These are phyloP conservation scores for Cavia aperea DNA, from an alignment of 2,113 vertebrate species.

Conservation along the genomic window DNA sequence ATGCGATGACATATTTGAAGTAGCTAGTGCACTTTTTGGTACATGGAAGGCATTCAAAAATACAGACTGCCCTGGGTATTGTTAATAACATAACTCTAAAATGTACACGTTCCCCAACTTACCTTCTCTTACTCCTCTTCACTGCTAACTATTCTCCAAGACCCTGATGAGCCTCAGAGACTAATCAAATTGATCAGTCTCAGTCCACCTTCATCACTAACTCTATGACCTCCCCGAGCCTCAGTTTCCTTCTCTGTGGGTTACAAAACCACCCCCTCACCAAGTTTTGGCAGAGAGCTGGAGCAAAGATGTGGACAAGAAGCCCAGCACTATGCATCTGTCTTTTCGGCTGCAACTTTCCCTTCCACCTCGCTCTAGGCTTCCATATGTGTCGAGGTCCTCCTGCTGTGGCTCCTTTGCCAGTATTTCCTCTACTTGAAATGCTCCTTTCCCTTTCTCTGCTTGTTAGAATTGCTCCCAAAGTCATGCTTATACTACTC, in stretches of 20 bases:
- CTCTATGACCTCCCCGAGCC: background rate
- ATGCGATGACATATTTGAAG: background rate
- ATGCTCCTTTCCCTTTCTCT: background rate
- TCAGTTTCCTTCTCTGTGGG: background rate
- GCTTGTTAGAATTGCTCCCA: background rate
- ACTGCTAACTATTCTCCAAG: background rate
- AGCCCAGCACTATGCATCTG: background rate
- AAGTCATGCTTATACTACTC: background rate
- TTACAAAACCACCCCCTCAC: background rate
- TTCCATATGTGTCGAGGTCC: background rate
- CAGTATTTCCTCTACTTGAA: background rate
- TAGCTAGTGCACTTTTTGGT: background rate
- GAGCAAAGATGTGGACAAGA: accelerated
- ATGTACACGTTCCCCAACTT: background rate
- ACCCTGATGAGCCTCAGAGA: background rate
- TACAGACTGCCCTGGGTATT: too few relatives aligned
- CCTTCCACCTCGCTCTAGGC: background rate
- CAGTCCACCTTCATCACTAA: background rate
- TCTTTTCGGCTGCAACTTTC: accelerated
- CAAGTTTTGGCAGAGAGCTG: background rate
- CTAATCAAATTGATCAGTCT: background rate
- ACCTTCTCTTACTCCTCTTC: background rate
- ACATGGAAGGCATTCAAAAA: background rate
- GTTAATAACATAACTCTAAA: background rate
- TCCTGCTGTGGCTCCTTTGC: background rate